These are phyloP conservation scores for Hydraecia micacea DNA, from an alignment of 2,888 invertebrate genomes.

Conservation along the genomic window DNA sequence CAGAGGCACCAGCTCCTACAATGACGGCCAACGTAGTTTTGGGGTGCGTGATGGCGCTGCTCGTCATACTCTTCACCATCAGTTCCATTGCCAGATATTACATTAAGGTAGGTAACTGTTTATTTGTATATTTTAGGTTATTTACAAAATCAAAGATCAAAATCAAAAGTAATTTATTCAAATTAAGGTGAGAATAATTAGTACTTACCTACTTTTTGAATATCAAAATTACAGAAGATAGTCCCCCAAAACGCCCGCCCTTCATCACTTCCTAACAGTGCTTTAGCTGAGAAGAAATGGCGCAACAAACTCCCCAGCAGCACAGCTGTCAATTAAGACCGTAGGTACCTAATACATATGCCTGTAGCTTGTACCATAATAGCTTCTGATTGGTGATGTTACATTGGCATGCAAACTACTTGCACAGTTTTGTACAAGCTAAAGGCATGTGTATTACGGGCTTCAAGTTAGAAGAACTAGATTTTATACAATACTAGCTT, in stretches of 20 bases:
- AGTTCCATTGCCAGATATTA: conserved; percentile 93
- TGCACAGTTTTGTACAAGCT: not conserved
- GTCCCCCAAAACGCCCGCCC: not conserved
- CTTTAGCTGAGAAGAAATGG: not conserved
- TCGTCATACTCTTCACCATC: conserved; percentile 88
- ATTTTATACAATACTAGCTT: not conserved
- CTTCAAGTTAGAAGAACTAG: too few species aligned
- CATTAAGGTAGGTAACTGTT: conserved; percentile 90
- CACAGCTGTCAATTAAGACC: not conserved
- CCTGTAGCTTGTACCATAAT: not conserved
- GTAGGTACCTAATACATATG: too few species aligned
- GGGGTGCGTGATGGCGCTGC: conserved; percentile 87
- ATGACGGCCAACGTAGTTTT: conserved; percentile 87
- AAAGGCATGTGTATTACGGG: not conserved
- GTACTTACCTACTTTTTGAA: not conserved
- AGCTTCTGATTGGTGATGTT: not conserved
- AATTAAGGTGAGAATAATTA: not conserved
- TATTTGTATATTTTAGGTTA: not conserved
- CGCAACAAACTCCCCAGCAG: not conserved
- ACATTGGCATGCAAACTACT: not conserved
- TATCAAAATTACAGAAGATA: not conserved
- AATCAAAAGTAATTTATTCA: not conserved
- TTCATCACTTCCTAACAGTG: not conserved
- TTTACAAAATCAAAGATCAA: not conserved
- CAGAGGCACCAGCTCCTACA: conserved; percentile 49